Conservation (phyloP, 2,888 invertebrate genomes). For the Alitta virens region DNA sequence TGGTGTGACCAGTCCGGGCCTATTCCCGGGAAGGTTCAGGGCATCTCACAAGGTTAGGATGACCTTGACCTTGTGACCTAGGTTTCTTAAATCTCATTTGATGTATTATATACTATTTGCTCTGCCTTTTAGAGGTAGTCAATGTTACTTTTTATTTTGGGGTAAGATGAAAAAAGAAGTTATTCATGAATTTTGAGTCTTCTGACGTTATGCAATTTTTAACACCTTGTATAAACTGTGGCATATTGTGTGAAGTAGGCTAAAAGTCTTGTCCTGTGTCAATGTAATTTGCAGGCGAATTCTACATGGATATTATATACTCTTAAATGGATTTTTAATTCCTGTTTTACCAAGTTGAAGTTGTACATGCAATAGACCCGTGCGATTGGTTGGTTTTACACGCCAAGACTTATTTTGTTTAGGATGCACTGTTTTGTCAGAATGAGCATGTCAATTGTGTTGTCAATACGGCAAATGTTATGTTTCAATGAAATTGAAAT, state of each 20-base stretch:
- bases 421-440: too few species aligned
- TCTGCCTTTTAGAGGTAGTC: background rate
- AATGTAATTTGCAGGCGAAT: constrained; percentile 1
- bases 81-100: background rate
- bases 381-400: background rate
- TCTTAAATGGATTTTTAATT: constrained; percentile 1
- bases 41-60: background rate
- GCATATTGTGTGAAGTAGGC: background rate
- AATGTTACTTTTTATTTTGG: background rate
- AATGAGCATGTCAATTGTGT: too few species aligned
- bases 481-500: background rate
- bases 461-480: too few species aligned
- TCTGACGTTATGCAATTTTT: background rate
- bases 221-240: background rate
- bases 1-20: too few species aligned
- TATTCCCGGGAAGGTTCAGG: too few species aligned
- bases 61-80: background rate
- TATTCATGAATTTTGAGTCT: too few species aligned
- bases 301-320: background rate
- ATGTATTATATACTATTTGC: background rate
- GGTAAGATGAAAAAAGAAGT: background rate
- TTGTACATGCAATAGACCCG: background rate
- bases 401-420: too few species aligned
- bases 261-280: background rate
- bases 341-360: background rate